Conservation (phyloP, 2,113 vertebrate genomes). For the Machaerirhynchus nigripectus region DNA sequence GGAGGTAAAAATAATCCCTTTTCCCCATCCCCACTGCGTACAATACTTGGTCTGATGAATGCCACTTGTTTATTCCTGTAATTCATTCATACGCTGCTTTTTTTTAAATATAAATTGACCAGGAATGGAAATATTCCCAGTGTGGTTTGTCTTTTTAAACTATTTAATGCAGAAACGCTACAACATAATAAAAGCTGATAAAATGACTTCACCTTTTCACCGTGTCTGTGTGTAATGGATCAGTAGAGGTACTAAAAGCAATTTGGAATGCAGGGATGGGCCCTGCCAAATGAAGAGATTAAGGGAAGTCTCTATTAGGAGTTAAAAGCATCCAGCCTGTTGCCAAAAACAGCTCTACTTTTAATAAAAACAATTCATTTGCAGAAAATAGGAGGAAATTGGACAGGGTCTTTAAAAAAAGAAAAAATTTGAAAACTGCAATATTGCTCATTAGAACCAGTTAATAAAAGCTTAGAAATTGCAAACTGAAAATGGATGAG, state of each 20-base stretch:
- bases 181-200: not conserved
- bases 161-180: not conserved
- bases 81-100: not conserved
- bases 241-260: not conserved
- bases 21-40: not conserved
- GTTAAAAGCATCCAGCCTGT: not conserved
- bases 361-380: not conserved
- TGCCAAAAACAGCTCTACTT: not conserved
- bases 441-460: not conserved
- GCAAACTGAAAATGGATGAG: not conserved
- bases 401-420: not conserved
- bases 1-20: not conserved
- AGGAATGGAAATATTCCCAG: not conserved
- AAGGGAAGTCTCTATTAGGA: not conserved
- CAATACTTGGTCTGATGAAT: not conserved
- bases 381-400: not conserved
- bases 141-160: not conserved
- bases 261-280: not conserved
- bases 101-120: not conserved
- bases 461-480: not conserved
- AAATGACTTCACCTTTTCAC: not conserved
- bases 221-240: not conserved
- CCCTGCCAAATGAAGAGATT: not conserved
- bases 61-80: not conserved
- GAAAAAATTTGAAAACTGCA: accelerated